Conservation (phyloP, 2,113 vertebrate genomes). For the Enhydra lutris region DNA sequence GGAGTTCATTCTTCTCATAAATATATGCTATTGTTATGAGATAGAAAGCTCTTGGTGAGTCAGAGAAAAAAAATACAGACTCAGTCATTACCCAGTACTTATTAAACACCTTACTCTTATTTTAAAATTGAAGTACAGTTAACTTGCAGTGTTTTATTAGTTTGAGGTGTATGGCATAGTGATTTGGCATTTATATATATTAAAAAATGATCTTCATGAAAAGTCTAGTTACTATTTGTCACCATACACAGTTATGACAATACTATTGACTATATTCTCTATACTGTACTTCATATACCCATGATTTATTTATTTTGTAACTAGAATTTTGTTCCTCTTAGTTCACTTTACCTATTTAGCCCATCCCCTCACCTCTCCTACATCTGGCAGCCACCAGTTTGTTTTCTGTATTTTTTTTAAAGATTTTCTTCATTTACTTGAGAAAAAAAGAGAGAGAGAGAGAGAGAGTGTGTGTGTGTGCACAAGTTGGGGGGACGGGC, state of each 20-base stretch:
- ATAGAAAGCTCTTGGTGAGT: background rate
- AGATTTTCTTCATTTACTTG: background rate
- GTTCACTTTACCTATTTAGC: background rate
- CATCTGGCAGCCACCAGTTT: background rate
- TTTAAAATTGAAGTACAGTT: background rate
- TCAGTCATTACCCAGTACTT: background rate
- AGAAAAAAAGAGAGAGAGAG: background rate
- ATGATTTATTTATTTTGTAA: background rate
- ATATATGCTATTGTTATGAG: background rate
- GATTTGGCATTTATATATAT: background rate
- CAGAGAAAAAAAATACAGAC: background rate
- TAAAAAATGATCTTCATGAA: background rate
- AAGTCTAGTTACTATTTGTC: background rate
- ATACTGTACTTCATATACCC: background rate
- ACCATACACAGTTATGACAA: background rate
- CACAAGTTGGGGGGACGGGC: background rate
- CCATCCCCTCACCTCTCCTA: background rate
- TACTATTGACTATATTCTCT: background rate
- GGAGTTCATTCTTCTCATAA: background rate
- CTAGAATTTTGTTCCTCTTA: background rate
- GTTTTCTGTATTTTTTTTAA: background rate
- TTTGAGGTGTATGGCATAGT: background rate
- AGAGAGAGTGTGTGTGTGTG: background rate
- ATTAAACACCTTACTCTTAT: background rate
- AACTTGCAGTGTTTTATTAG: background rate